Base-by-base conservation (phyloP, 2,888 invertebrate genomes). In the Orthosia cruda region DNA sequence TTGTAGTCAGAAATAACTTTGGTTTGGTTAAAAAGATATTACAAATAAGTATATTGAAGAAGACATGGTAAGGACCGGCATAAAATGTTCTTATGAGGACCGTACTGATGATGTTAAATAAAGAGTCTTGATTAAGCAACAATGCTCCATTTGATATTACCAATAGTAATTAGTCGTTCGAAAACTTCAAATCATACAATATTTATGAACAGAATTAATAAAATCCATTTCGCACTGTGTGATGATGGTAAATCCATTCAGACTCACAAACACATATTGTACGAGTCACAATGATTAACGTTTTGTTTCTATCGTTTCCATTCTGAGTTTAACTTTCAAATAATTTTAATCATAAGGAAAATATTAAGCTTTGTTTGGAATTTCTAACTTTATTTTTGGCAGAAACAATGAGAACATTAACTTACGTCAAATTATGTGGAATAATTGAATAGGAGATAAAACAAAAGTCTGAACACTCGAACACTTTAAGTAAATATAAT, bases 261-360 rank as follows among this genome's bases (percentile, higher is more conserved):
- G 47, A 54, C 18, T 49, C 13, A 54, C 11, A 20, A 59, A 47
- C n/a, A 26, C 40, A 49, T 71, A 64, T 66, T 78, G n/a, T 69
- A 40, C 55, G 4, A 62, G 52, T 49, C 26, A 62, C 16, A 57
- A 61, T 66, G 61, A 80, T 77, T 65, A 52, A 77, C 55, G 52
- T 49, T 52, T n/a, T 47, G 68, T 55, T 81, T 58, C 23, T 47
- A 57, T 55, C 58, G 49, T 13, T 76, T 65, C n/a, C 52, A 66
- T 66, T 70, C 1, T 5, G 15, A 78, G 45, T 70, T 47, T 16
- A 58, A 26, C 23, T 59, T 66, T 13, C 4, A 58, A 78, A 67
- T 18, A 79, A 69, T 65, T 68, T 77, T 40, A 66, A 78, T 83
- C 32, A 23, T 15, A 52, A 52, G 47, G 47, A 57, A 68, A 52